These are phyloP conservation scores for Sinocyclocheilus anshuiensis DNA, from an alignment of 2,113 vertebrate species.

Conservation along the genomic window DNA sequence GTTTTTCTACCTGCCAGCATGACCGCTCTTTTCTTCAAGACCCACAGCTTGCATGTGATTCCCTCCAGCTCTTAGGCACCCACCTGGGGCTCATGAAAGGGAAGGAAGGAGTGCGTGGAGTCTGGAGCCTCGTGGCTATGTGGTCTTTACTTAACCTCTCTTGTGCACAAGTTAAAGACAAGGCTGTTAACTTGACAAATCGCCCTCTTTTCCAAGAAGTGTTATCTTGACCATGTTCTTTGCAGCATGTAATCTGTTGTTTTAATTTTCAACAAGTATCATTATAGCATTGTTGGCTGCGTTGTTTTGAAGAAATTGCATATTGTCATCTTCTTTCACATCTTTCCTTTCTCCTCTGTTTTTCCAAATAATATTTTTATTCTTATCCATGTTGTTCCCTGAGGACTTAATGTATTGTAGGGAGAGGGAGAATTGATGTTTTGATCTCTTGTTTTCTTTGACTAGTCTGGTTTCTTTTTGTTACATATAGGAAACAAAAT, in stretches of 20 bases:
- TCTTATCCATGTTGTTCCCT: not conserved
- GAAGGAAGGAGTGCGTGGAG: constrained; percentile 30
- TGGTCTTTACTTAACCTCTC: constrained; percentile 56
- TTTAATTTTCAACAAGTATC: not conserved
- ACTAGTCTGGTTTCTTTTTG: not conserved
- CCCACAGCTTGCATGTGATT: constrained; percentile 19
- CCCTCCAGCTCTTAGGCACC: constrained; percentile 23
- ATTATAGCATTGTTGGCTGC: not conserved
- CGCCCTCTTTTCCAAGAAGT: constrained; percentile 78
- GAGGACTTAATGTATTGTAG: not conserved
- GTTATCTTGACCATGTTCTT: not conserved
- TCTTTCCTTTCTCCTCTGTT: not conserved
- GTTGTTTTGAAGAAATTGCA: not conserved
- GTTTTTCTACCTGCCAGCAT: constrained; percentile 32
- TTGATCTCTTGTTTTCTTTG: not conserved
- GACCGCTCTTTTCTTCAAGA: constrained; percentile 16
- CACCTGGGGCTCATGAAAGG: constrained; percentile 31
- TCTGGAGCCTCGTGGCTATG: constrained; percentile 34
- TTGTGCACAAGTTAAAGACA: constrained; percentile 44
- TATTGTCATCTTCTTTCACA: not conserved
- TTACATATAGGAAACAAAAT: not conserved
- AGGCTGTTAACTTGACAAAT: constrained; percentile 58
- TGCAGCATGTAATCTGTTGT: not conserved
- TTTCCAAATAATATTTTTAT: not conserved
- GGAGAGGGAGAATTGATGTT: not conserved